Evolutionary conservation across 2,888 invertebrate species (phyloP).

Genomic region (Hartigia nigra): DNA sequence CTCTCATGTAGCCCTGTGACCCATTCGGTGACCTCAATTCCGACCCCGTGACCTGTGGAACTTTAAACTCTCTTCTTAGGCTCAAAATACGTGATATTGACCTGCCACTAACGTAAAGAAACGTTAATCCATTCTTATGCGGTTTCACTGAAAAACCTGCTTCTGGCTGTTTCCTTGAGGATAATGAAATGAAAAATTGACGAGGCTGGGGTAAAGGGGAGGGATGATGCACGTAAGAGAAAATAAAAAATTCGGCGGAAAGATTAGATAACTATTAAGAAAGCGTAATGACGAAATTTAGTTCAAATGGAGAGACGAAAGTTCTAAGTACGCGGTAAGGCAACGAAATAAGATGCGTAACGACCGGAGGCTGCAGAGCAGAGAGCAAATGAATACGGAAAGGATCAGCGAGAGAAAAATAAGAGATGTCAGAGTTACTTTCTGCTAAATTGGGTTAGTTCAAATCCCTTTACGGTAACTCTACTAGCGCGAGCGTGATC

Average conservation of each 20-base stretch:
- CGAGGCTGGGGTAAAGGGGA: too few species aligned
- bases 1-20: neutral
- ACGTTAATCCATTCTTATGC: neutral
- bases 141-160: neutral
- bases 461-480: conserved; percentile 64
- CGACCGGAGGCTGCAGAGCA: neutral
- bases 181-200: neutral
- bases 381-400: neutral
- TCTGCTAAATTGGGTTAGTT: conserved; percentile 62
- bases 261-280: neutral
- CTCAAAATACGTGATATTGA: too few species aligned
- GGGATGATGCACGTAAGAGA: too few species aligned
- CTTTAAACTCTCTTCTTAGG: neutral
- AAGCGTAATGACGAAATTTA: neutral
- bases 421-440: conserved; percentile 51
- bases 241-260: too few species aligned
- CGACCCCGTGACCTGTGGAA: neutral
- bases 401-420: neutral
- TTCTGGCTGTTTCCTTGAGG: neutral
- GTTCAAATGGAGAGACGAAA: neutral
- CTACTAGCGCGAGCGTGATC: conserved; percentile 60
- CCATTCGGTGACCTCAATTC: neutral
- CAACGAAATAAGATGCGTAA: neutral
- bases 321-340: neutral
- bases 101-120: too few species aligned